These are phyloP conservation scores for Diadema setosum DNA, from an alignment of 35 echinoderm and acorn worm species.

Conservation along the genomic window DNA sequence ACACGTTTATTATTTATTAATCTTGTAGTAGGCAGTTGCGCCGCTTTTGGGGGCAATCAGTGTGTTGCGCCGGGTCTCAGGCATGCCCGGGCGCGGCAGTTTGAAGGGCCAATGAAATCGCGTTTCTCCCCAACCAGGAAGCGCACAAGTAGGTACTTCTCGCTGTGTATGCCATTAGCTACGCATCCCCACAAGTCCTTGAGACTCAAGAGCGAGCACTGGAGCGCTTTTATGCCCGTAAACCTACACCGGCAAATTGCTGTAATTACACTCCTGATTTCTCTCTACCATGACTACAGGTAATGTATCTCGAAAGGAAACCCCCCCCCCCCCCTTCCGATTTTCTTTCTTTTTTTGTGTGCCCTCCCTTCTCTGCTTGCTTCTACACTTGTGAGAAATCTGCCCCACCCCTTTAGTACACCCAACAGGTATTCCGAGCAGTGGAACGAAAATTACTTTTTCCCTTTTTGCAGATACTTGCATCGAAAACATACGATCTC, in stretches of 20 bases:
- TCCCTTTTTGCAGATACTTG: neutral
- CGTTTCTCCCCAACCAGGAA: conserved; percentile 9
- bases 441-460: neutral
- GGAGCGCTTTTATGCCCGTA: conserved; percentile 63
- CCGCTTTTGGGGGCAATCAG: neutral
- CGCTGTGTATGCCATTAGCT: conserved; percentile 27
- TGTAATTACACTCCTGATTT: conserved; percentile 73
- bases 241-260: conserved; percentile 69
- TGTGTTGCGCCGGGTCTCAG: neutral
- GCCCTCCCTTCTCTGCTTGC: neutral
- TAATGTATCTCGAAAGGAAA: neutral
- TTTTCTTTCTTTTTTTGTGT: too few relatives aligned
- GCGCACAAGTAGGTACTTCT: conserved; percentile 9
- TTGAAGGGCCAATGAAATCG: neutral
- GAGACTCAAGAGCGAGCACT: conserved; percentile 46
- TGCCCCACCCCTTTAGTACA: neutral
- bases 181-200: conserved; percentile 41
- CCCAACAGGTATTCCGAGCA: neutral
- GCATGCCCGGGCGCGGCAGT: neutral
- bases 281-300: conserved; percentile 57
- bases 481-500: neutral
- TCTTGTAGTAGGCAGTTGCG: too few relatives aligned
- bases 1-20: neutral
- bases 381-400: neutral
- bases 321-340: conserved; percentile 15